Evolutionary conservation across 2,888 invertebrate species (phyloP).

Genomic region (Cremastobaeus sp.): DNA sequence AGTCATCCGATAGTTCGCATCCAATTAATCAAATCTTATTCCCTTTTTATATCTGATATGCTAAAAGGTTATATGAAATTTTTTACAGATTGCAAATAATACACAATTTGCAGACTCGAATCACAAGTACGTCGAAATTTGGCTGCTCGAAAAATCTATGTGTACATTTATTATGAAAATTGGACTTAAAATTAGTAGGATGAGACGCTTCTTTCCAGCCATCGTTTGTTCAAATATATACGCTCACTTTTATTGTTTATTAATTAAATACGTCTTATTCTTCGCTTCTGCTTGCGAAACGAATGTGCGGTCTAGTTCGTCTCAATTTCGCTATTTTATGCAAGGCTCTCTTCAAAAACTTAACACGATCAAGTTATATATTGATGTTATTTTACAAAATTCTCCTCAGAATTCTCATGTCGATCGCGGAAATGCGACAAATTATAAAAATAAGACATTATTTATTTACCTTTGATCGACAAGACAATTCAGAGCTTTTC

Average conservation of each 20-base stretch:
- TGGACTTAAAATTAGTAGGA: conserved; percentile 65
- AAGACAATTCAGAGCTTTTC: conserved; percentile 63
- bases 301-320: conserved; percentile 61
- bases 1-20: no score
- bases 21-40: no score
- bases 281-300: conserved; percentile 43
- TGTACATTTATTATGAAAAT: conserved; percentile 66
- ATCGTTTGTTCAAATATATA: conserved; percentile 35
- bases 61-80: conserved; percentile 6
- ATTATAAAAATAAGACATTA: conserved; percentile 77
- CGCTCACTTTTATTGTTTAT: conserved; percentile 38
- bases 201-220: conserved; percentile 55
- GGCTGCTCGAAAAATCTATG: conserved; percentile 64
- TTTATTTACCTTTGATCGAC: conserved; percentile 66
- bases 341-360: conserved; percentile 61
- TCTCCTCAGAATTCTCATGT: conserved; percentile 67
- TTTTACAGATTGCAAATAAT: conserved; percentile 5
- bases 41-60: conserved; percentile 23
- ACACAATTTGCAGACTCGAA: not conserved
- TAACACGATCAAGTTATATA: conserved; percentile 56
- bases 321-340: conserved; percentile 61
- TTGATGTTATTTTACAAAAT: conserved; percentile 62
- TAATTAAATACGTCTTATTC: conserved; percentile 38
- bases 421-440: conserved; percentile 68
- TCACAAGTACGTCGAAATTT: conserved; percentile 53